Evolutionary conservation across 2,113 vertebrate species (phyloP).

Genomic region (Acrocephalus kingi): DNA sequence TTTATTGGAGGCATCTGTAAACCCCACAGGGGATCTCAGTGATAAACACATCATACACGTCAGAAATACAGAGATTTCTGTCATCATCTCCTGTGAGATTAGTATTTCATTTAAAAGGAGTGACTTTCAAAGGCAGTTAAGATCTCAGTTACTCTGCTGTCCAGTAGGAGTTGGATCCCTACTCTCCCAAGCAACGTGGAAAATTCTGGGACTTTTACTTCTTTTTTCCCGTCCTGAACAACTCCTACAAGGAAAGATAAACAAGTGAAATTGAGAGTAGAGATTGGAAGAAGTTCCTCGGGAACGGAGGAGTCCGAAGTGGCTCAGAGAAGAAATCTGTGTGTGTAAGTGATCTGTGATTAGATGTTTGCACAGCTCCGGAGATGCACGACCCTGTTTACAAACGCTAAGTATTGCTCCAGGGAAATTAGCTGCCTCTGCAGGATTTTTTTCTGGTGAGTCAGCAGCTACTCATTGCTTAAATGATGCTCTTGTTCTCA

Average conservation of each 20-base stretch:
- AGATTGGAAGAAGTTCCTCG: background rate
- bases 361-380: background rate
- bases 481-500: constrained; percentile 22
- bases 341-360: background rate
- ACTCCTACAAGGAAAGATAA: background rate
- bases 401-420: background rate
- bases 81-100: background rate
- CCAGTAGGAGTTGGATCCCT: background rate
- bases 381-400: background rate
- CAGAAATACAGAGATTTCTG: background rate
- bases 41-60: background rate
- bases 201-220: background rate
- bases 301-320: background rate
- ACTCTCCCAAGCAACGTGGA: background rate
- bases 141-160: background rate
- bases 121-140: background rate
- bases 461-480: constrained; percentile 44
- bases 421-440: constrained; percentile 46
- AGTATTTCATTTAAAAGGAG: background rate
- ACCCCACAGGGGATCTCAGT: background rate
- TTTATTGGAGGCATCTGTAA: background rate
- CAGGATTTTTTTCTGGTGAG: constrained; percentile 9
- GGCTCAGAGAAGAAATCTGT: background rate
- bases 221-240: background rate
- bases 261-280: background rate